A percentile compares a stretch with the other conserved stretches of the same genome.
Conservation (phyloP, 2,888 invertebrate genomes). For the Vandiemenella viatica region DNA sequence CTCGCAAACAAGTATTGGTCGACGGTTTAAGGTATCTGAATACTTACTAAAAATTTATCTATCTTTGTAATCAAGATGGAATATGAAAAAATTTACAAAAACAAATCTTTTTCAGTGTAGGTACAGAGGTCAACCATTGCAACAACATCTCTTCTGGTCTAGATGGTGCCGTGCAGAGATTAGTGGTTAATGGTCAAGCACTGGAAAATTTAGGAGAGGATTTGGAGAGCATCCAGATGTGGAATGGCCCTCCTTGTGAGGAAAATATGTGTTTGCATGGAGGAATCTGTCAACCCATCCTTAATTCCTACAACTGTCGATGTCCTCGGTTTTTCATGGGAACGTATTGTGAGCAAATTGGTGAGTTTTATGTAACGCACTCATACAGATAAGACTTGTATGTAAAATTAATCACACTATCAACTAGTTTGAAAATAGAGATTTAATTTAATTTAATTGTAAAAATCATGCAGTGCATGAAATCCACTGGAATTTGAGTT, state of each 20-base stretch:
- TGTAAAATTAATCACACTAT: too few relatives aligned
- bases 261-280: conserved; percentile 44
- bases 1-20: too few relatives aligned
- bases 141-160: conserved; percentile 40
- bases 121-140: conserved; percentile 26
- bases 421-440: too few relatives aligned
- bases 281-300: conserved; percentile 63
- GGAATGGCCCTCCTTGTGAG: conserved; percentile 16
- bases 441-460: too few relatives aligned
- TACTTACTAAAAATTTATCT: too few relatives aligned
- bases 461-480: too few relatives aligned
- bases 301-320: conserved; percentile 65
- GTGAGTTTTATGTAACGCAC: too few relatives aligned
- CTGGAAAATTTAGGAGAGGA: conserved; percentile 23
- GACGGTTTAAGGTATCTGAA: too few relatives aligned
- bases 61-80: too few relatives aligned
- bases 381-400: too few relatives aligned
- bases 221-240: conserved; percentile 23
- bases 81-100: too few relatives aligned
- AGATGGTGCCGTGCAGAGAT: conserved; percentile 71
- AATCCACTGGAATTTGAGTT: too few relatives aligned
- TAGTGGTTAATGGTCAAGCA: conserved; percentile 61
- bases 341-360: conserved; percentile 61
- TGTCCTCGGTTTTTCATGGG: conserved; percentile 62
- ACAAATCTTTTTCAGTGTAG: conserved; percentile 21